Evolutionary conservation across 2,888 invertebrate genomes (phyloP), one percentile per base, ranked within the genome.

Genomic region (Allophyes oxyacanthae): DNA sequence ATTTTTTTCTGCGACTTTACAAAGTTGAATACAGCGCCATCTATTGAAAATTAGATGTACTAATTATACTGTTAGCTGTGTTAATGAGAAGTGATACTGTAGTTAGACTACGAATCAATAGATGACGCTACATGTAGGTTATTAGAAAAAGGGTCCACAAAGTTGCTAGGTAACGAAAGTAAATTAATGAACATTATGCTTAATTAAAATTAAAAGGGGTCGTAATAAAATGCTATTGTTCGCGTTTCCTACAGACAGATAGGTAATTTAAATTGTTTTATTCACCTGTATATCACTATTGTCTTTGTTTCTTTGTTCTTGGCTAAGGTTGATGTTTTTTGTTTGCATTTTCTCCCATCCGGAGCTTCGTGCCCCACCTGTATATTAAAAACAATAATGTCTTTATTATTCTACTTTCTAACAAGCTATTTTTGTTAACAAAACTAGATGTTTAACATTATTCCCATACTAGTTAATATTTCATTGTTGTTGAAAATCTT

Each of bases 321-420:
- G 94, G 70, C 90, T 94, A 37, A 95, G 82, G 82, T 95, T 95
- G 59, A 95, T 95, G 82, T 95, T 95, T 88, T 95, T 95, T 64
- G 95, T 95, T 91, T 95, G 95, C 95, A 95, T 95, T 85, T 89
- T 94, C 85, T 78, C 77, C 76, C 75, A 78, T 70, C 70, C 65
- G 63, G 72, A 76, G 75, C 80, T 60, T 57, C 55, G 45, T 59
- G 76, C 79, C 69, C 72, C 73, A 83, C 74, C 90, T 91, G 87
- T 44, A 72, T 81, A 72, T 57, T 53, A 73, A 48, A 58, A 42
- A 30, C 28, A 9, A 0, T 54, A 45, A 46, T 68, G 15, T 20
- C 37, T 44, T 57, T 6, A 33, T 50, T 10, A 45, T 15, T 53
- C 51, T 60, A 59, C 55, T 68, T 58, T 65, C 30, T 46, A 60